A percentile compares a stretch with the other conserved stretches of the same genome.
These are phyloP conservation scores for Chydorus sphaericus DNA, from an alignment of 2,888 invertebrate genomes.

Conservation along the genomic window DNA sequence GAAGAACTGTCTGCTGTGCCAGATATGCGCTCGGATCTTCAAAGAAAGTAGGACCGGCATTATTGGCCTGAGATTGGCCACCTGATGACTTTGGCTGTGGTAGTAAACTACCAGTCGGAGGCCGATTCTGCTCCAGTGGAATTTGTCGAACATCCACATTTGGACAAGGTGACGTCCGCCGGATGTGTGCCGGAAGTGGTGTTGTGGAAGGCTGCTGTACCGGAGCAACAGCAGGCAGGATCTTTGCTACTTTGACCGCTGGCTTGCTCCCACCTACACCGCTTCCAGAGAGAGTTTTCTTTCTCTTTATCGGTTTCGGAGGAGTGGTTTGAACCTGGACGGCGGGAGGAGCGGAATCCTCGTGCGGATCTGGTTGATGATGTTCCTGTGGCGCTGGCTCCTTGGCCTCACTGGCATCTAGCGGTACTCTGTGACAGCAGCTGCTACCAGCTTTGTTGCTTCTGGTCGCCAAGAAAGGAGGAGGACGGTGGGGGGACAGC, in stretches of 20 bases:
- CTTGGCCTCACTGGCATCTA: slow-evolving; percentile 1
- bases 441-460: background rate
- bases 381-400: background rate
- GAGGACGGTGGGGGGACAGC: no score
- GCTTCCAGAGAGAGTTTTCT: no score
- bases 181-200: slow-evolving; percentile 15
- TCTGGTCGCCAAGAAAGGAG: no score
- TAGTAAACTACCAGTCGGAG: slow-evolving; percentile 21
- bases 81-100: slow-evolving; percentile 23
- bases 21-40: slow-evolving; percentile 83
- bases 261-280: no score
- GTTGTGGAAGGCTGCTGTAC: background rate
- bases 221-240: background rate
- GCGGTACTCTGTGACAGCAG: background rate
- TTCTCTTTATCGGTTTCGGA: background rate
- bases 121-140: slow-evolving; percentile 32
- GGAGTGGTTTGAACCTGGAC: no score
- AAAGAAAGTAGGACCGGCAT: slow-evolving; percentile 28
- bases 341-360: background rate
- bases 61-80: background rate
- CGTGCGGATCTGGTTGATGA: background rate
- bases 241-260: background rate
- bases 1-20: slow-evolving; percentile 72
- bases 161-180: slow-evolving; percentile 35
- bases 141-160: slow-evolving; percentile 44